Percentiles rank a stretch among this genome's conserved stretches.
phyloP scores from a whole-genome alignment of 2,888 invertebrate species.

The Spilosoma lubricipeda region DNA sequence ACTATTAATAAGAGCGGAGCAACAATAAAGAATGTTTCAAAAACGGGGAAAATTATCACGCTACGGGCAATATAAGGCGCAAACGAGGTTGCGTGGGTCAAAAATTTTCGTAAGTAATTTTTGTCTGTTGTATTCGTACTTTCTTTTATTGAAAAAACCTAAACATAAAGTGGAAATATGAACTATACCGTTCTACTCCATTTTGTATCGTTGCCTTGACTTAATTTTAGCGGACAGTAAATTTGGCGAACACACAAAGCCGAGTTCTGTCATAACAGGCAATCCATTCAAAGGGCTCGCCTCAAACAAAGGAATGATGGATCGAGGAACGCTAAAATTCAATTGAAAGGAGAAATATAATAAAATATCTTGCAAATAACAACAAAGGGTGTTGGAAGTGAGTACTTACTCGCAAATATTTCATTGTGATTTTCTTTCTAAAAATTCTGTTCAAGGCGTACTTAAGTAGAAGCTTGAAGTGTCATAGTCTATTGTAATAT shows the following conservation, averaged over 20 bases:
- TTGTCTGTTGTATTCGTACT: background rate
- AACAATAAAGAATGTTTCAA: too few relatives aligned
- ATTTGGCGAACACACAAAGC: slow-evolving; percentile 12
- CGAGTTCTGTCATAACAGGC: slow-evolving; percentile 10
- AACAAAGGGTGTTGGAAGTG: slow-evolving; percentile 5
- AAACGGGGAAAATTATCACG: too few relatives aligned
- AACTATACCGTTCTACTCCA: background rate
- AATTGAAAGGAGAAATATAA: slow-evolving; percentile 5
- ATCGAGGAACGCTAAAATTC: slow-evolving; percentile 12
- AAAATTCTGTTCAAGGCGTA: background rate
- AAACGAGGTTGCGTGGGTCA: too few relatives aligned
- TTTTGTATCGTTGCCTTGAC: slow-evolving; percentile 2
- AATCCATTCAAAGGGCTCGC: slow-evolving; percentile 14
- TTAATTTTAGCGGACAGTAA: slow-evolving; percentile 7
- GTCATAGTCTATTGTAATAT: background rate
- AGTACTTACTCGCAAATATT: background rate
- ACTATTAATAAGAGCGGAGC: too few relatives aligned
- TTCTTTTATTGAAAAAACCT: background rate
- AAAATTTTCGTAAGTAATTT: too few relatives aligned
- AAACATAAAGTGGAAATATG: background rate
- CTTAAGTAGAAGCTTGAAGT: background rate
- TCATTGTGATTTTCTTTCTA: background rate
- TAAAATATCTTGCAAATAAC: slow-evolving; percentile 8
- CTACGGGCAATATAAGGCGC: too few relatives aligned
- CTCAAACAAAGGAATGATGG: slow-evolving; percentile 10